phyloP scores from a whole-genome alignment of 2,888 invertebrate species.

The Thyatira batis region DNA sequence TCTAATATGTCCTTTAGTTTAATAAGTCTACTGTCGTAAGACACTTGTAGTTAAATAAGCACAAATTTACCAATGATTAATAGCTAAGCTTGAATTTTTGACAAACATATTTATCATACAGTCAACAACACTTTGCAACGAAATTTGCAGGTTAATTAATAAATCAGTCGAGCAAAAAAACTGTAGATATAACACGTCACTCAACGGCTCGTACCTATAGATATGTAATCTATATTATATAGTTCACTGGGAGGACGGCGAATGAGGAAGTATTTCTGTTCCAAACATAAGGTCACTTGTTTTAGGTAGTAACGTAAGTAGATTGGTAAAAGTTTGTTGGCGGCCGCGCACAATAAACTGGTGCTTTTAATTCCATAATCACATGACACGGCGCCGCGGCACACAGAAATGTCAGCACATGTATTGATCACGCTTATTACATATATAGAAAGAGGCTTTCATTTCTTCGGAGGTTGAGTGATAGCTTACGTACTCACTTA shows the following conservation, averaged over 20 bases:
- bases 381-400: conserved; percentile 8
- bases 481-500: neutral
- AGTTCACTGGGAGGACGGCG: conserved; percentile 6
- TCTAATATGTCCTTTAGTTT: no score
- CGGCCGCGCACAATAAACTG: neutral
- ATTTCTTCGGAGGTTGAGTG: no score
- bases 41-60: no score
- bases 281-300: conserved; percentile 47
- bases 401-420: conserved; percentile 1
- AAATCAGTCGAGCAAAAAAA: neutral
- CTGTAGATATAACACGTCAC: neutral
- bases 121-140: neutral
- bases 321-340: conserved; percentile 22
- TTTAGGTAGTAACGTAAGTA: conserved; percentile 28
- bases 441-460: no score
- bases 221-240: conserved; percentile 2
- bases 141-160: neutral
- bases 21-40: no score
- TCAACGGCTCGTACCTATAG: neutral
- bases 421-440: neutral
- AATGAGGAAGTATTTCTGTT: conserved; percentile 42
- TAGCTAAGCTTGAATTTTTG: neutral
- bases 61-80: neutral
- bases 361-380: conserved; percentile 6
- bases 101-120: neutral